Evolutionary conservation across 2,888 invertebrate genomes (phyloP), one percentile per base, ranked within the genome.

Genomic region (Drosophila rubida): DNA sequence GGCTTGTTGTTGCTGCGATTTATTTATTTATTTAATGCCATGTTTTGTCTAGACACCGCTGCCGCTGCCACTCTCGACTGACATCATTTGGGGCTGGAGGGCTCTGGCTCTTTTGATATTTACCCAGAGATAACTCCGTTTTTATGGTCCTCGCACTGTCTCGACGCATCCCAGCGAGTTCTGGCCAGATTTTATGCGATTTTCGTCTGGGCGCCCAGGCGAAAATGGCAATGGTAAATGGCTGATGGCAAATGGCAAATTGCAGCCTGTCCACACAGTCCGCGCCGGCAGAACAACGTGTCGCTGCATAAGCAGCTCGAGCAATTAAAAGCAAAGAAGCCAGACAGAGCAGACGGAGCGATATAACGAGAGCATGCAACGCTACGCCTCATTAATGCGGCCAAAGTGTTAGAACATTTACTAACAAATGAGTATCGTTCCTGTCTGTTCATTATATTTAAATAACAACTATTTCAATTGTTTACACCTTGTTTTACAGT

Each of bases 11-110:
- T 50, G 48, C 69, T 54, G 69, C 76, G 80, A 80, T 80, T 80
- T 82, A 85, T 84, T 82, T 84, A 84, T 84, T 84, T 87, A 84
- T 87, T 84, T 84, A 87, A 82, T 78, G 85, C 80, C 87, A 75
- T 81, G 83, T 84, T 83, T 86, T 83, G 82, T 83, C 82, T 83
- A 83, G 86, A 83, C 82, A 49, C 61, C 54, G 49, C 55, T 22
- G 62, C 19, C 75, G n/a, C n/a, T n/a, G n/a, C n/a, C n/a, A n/a
- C n/a, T n/a, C n/a, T n/a, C 63, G 78, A 76, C 82, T 81, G 82
- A 72, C 74, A 70, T 30, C 57, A 32, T 19, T 19, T 50, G n/a
- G 41, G 49, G 16, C 30, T 16, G 51, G 23, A 49, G 27, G 49
- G 30, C 7, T 9, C 54, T 32, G 49, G 30, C 7, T 9, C 54